These are phyloP conservation scores for Furcula furcula DNA, from an alignment of 2,888 invertebrate genomes.

Conservation along the genomic window DNA sequence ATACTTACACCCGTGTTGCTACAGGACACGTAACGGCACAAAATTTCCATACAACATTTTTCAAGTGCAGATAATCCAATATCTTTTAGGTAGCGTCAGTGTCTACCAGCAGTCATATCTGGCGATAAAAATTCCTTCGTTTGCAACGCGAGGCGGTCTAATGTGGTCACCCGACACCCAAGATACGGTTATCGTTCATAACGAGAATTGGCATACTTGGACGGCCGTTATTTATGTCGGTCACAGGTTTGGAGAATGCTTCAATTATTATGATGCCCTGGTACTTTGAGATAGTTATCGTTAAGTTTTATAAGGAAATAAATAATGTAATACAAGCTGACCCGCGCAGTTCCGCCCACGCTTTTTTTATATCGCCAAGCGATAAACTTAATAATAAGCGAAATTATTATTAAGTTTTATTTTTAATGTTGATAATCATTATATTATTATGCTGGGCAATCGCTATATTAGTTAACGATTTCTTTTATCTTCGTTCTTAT, in stretches of 20 bases:
- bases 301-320: no score
- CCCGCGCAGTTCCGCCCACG: no score
- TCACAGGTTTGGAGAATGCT: slow-evolving; percentile 32
- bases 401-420: no score
- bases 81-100: slow-evolving; percentile 30
- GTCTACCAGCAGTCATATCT: slow-evolving; percentile 15
- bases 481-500: no score
- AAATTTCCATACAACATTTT: slow-evolving; percentile 4
- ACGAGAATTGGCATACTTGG: slow-evolving; percentile 38
- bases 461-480: no score
- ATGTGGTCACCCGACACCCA: slow-evolving; percentile 32
- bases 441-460: no score
- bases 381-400: no score
- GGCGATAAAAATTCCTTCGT: slow-evolving; percentile 48
- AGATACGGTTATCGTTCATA: slow-evolving; percentile 36
- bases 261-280: slow-evolving; percentile 16
- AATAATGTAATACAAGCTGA: no score
- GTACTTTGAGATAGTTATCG: slow-evolving; percentile 12
- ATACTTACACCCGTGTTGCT: neutral
- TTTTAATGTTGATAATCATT: no score
- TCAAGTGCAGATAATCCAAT: slow-evolving; percentile 23
- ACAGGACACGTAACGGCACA: neutral
- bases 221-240: slow-evolving; percentile 34
- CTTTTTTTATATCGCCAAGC: no score
- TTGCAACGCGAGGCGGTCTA: slow-evolving; percentile 41